These are phyloP conservation scores for Chionomys nivalis DNA, from an alignment of 2,113 vertebrate genomes.

Conservation along the genomic window DNA sequence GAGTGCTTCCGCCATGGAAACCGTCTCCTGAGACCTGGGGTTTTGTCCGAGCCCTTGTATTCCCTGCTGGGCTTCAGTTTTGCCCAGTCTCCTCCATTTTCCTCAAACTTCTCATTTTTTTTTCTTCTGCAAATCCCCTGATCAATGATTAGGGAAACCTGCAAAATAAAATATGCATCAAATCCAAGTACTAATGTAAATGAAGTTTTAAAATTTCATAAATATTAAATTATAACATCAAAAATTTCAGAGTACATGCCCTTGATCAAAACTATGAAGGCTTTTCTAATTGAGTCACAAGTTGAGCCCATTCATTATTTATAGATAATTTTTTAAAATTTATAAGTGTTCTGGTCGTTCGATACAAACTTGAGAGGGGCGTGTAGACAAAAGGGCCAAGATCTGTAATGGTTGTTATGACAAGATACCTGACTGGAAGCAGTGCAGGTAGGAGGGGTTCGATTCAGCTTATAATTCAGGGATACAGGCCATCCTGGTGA, in stretches of 20 bases:
- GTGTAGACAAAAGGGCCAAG: not conserved
- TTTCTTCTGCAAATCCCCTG: not conserved
- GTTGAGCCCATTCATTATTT: not conserved
- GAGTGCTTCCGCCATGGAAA: not conserved
- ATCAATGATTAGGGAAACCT: not conserved
- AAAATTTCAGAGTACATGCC: not conserved
- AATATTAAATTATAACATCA: conserved; percentile 4
- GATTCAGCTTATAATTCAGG: not conserved
- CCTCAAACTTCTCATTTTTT: not conserved
- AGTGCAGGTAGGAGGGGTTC: not conserved
- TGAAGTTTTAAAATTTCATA: not conserved
- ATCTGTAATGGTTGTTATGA: too few relatives aligned
- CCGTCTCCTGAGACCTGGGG: not conserved
- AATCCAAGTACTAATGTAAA: not conserved
- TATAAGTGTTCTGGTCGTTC: not conserved
- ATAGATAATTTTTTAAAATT: not conserved
- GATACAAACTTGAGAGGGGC: not conserved
- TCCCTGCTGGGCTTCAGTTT: not conserved
- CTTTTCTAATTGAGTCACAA: not conserved
- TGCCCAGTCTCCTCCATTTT: not conserved
- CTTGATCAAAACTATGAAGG: not conserved
- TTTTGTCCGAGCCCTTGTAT: not conserved
- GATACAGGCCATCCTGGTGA: not conserved
- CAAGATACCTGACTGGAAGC: not conserved
- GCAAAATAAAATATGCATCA: not conserved